phyloP scores from a whole-genome alignment of 2,113 vertebrate genomes.

The Nibea albiflora region DNA sequence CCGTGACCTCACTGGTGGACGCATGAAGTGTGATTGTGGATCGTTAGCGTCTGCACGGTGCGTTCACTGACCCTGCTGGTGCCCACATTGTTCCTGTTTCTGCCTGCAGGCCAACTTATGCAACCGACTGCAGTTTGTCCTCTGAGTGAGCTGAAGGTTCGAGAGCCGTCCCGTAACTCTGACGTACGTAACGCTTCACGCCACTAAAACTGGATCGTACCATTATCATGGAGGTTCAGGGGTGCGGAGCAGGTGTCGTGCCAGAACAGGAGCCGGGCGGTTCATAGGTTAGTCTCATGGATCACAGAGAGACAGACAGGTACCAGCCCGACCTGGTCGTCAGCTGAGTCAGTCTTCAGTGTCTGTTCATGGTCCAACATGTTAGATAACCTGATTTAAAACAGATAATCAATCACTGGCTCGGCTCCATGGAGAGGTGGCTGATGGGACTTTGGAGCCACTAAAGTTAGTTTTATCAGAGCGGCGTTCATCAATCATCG shows the following conservation, averaged over 20 bases:
- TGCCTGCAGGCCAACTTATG: conserved; percentile 7
- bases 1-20: conserved; percentile 1
- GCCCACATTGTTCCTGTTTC: not conserved
- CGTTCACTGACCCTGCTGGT: not conserved
- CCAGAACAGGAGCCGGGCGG: no score
- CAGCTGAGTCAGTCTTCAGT: no score
- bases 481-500: conserved; percentile 30
- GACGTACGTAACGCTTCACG: no score
- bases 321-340: no score
- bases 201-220: no score
- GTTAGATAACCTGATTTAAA: not conserved
- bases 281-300: no score
- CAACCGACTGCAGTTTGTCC: not conserved
- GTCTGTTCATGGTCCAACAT: no score
- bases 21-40: not conserved
- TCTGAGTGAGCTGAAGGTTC: not conserved
- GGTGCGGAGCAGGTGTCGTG: no score
- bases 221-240: no score
- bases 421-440: conserved; percentile 1
- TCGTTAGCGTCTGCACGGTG: no score
- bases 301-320: no score
- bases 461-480: conserved; percentile 12
- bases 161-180: no score
- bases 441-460: conserved; percentile 57
- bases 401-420: not conserved